Base-by-base conservation (phyloP, 2,888 invertebrate species). In the Lomographa bimaculata region DNA sequence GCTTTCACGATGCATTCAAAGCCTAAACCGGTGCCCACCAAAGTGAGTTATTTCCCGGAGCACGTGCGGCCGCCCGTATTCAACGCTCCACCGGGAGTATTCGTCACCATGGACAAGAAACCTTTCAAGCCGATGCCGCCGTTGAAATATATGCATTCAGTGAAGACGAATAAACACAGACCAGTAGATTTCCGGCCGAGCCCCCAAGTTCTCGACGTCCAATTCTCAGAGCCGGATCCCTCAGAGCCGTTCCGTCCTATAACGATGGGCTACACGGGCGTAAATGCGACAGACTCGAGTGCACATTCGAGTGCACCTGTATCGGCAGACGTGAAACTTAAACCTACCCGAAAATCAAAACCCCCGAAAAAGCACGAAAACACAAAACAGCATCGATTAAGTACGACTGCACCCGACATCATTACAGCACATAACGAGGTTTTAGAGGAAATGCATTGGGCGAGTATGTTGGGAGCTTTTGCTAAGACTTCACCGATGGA, bases 101-200 rank as follows among this genome's bases (percentile, higher is more conserved):
- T 89, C 38, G 79, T 79, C 5, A 82, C 83, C 2, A 82, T 84
- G 84, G 87, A 89, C 39, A 89, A 86, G 47, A 89, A 89, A 30
- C 86, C 87, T 1, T 87, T 89, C 33, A 89, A 86, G 48, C 89
- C 89, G 3, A 71, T 89, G 82, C 89, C 89, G 6, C 87, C 87
- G 1, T 37, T 87, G n/a, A 87, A 86, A 43, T 54, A 61, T 6
- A 75, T 28, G 46, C 68, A 78, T 25, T 46, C 60, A 1, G 46
- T 64, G 1, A 85, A 81, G 47, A 68, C 68, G 2, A 35, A 60
- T 12, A 82, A 74, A 55, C 21, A 55, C 3, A 66, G 54, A 28
- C 83, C 81, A 7, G 50, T 64, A 17, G 82, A 87, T 54, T 85
- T 86, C 48, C 62, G 86, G 11, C 82, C 89, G 6, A 86, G 87